Evolutionary conservation across 1,140 invertebrate species (phyloP).

Genomic region (Cotesia chilonis): DNA sequence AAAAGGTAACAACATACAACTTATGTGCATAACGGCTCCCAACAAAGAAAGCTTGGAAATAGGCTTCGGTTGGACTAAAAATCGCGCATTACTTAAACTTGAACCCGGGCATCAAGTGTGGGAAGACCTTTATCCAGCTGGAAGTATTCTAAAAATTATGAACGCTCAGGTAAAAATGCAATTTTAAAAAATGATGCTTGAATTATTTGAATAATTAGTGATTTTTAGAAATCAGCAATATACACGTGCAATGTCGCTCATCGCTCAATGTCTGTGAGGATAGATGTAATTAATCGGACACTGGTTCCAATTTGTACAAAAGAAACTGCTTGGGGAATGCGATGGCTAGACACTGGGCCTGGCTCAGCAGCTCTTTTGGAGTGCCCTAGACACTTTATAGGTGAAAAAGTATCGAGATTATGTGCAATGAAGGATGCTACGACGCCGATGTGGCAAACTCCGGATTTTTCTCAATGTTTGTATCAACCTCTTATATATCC

Average conservation of each 20-base stretch:
- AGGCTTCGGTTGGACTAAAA: constrained; percentile 84
- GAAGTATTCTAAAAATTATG: constrained; percentile 80
- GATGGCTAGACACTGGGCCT: constrained; percentile 72
- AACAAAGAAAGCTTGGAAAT: constrained; percentile 63
- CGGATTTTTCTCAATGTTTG: constrained; percentile 78
- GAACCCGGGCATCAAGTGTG: constrained; percentile 76
- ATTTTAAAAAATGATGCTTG: constrained; percentile 16
- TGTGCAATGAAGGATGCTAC: constrained; percentile 70
- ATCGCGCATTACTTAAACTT: constrained; percentile 75
- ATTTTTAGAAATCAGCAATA: constrained; percentile 69
- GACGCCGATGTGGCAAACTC: constrained; percentile 75
- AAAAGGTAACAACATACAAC: constrained; percentile 64
- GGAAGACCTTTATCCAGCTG: constrained; percentile 81
- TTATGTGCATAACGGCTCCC: constrained; percentile 57
- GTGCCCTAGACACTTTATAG: constrained; percentile 67
- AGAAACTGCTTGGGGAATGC: constrained; percentile 62
- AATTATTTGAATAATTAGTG: constrained; percentile 15
- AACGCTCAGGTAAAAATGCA: constrained; percentile 72
- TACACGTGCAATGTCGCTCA: constrained; percentile 72
- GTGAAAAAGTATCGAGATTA: constrained; percentile 65
- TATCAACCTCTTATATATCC: constrained; percentile 72
- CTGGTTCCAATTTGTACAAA: constrained; percentile 67
- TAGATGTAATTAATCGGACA: constrained; percentile 71
- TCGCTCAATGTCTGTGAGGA: constrained; percentile 68
- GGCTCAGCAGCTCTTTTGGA: constrained; percentile 69